These are phyloP conservation scores for Ahaetulla prasina DNA, from an alignment of 2,113 vertebrate species.

Conservation along the genomic window DNA sequence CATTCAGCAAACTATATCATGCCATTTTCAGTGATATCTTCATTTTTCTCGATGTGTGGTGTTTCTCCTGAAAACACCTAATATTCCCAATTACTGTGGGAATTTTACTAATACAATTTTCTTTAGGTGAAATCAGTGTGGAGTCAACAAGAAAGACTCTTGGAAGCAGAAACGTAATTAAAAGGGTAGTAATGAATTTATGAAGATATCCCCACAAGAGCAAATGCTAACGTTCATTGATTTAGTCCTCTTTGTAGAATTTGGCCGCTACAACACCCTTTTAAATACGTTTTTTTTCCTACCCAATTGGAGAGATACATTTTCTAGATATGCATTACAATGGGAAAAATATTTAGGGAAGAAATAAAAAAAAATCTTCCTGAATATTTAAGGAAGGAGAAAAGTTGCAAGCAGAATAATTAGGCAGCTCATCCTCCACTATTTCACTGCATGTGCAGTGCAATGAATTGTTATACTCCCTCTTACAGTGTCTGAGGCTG, in stretches of 20 bases:
- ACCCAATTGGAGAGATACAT: neutral
- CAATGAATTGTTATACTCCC: neutral
- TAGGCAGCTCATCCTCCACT: neutral
- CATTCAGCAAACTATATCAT: neutral
- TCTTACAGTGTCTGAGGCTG: neutral
- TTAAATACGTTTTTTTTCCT: neutral
- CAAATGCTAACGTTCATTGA: neutral
- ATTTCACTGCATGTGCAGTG: neutral
- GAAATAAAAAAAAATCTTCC: neutral
- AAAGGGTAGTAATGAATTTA: neutral
- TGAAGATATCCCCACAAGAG: neutral
- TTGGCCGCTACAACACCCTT: neutral
- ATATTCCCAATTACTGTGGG: neutral
- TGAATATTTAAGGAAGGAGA: neutral
- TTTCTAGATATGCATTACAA: neutral
- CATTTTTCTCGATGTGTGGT: neutral
- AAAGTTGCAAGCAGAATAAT: neutral
- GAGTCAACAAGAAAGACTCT: neutral
- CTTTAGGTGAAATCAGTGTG: neutral
- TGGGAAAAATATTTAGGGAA: neutral
- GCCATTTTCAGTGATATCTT: neutral
- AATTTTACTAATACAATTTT: neutral
- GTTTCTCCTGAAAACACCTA: neutral
- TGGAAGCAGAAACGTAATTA: neutral
- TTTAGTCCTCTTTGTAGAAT: neutral